phyloP scores from a whole-genome alignment of 2,888 invertebrate species.

The Argyresthia albistria region DNA sequence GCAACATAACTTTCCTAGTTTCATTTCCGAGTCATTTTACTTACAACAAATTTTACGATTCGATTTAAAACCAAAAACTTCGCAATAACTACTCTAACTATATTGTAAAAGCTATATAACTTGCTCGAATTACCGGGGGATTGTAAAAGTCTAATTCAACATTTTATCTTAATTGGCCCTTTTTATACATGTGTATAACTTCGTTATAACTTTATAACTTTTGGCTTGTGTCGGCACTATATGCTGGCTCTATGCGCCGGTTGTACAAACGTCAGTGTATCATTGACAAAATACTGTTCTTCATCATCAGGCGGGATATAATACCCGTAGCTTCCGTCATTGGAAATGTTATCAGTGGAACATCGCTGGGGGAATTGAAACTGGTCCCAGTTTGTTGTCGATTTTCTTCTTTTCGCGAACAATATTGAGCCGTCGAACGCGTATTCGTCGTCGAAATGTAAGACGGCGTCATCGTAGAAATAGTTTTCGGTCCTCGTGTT shows the following conservation, averaged over 20 bases:
- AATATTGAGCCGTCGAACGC: constrained; percentile 62
- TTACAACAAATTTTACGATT: no score
- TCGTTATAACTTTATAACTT: constrained; percentile 9
- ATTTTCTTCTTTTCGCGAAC: constrained; percentile 64
- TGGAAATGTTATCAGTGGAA: constrained; percentile 38
- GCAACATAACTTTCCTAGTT: no score
- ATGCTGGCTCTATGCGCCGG: constrained; percentile 65
- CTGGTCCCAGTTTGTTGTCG: constrained; percentile 46
- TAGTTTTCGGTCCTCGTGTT: constrained; percentile 56
- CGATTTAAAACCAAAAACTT: no score
- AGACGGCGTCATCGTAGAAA: constrained; percentile 62
- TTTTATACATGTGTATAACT: constrained; percentile 28
- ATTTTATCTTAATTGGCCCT: constrained; percentile 45
- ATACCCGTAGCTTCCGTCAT: constrained; percentile 62
- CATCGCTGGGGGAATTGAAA: constrained; percentile 15
- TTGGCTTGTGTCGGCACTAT: constrained; percentile 30
- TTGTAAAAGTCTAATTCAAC: no score
- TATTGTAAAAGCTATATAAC: no score
- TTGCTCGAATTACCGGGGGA: no score
- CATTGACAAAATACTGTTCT: constrained; percentile 53
- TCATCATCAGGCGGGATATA: constrained; percentile 56
- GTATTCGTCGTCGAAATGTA: constrained; percentile 63
- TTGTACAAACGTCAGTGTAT: constrained; percentile 56
- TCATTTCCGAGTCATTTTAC: no score
- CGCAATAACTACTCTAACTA: no score